Base-by-base conservation (phyloP, 2,797 vertebrate genomes). In the Mormyrus proboscirostris region DNA sequence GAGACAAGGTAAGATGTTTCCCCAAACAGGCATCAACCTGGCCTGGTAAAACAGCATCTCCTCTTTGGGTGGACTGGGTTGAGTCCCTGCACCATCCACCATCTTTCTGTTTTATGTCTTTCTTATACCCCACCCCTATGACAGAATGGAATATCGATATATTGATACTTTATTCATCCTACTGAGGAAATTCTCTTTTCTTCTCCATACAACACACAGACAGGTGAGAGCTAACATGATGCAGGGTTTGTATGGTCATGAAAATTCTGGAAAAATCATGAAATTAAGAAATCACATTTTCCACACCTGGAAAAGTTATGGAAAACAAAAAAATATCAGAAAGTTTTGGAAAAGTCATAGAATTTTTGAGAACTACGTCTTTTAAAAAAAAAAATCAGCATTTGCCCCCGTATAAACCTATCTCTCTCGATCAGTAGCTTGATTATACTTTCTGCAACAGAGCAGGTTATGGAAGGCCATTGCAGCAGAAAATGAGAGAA, bases 1-100 rank as follows among this genome's bases (percentile, higher is more conserved):
- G 98, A 96, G 97, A 96, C 93, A 99, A 98, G 97, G 98, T 98
- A 96, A 69, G 92, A 86, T 79, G 1, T 47, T 59, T 90, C 65
- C 49, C 12, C 76, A 84, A 69, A 86, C 25, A 33, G 44, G 1
- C 41, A 62, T 7, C 16, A 22, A 69, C 73, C 16, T 4, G 0
- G 16, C 73, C 38, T 79, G 73, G 14, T 79, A 44, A 79, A 79
- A 1, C 38, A 8, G 2, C 38, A 19, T 79, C 73, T 44, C 19
- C 6, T 16, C 73, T n/a, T 41, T 79, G 73, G 73, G 38, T n/a
- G 73, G 73, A 47, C 38, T 19, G 14, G 33, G 12, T 29, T 76
- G 33, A 44, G 38, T 44, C 38, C 10, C 38, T 44, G 73, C 33
- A 79, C 73, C 57, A 62, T 62, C n/a, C 59, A 25, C 41, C 73